These are phyloP conservation scores for Merops nubicus DNA, from an alignment of 2,113 vertebrate species.

Conservation along the genomic window DNA sequence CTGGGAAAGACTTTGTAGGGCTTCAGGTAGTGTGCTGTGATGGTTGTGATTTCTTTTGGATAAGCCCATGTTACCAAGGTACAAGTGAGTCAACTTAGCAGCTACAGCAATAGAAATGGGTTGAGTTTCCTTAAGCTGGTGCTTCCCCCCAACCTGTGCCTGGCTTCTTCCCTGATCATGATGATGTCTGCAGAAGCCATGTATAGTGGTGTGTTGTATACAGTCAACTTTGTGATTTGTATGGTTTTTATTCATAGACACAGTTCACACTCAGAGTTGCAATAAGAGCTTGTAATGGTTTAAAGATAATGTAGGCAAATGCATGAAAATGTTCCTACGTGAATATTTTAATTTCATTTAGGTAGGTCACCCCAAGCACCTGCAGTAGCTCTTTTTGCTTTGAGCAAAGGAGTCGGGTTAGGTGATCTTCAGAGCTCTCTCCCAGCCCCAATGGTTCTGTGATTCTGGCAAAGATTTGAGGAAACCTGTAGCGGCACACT, in stretches of 20 bases:
- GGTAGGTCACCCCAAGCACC: neutral
- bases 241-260: neutral
- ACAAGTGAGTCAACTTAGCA: neutral
- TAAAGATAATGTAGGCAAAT: neutral
- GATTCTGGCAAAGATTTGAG: neutral
- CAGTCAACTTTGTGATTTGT: neutral
- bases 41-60: neutral
- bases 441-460: rapidly evolving
- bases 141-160: neutral
- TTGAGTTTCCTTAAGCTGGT: neutral
- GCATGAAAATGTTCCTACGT: neutral
- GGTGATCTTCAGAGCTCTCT: neutral
- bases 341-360: neutral
- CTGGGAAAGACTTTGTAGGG: rapidly evolving
- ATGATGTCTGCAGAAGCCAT: neutral
- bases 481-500: neutral
- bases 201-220: neutral
- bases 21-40: neutral
- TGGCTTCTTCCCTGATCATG: neutral
- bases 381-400: neutral
- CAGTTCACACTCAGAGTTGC: neutral
- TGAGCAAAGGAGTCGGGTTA: neutral
- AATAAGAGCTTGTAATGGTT: neutral
- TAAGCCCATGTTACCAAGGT: rapidly evolving
- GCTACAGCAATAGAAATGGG: neutral